Conservation (phyloP, 2,797 vertebrate species). For the Lophura swinhoii region DNA sequence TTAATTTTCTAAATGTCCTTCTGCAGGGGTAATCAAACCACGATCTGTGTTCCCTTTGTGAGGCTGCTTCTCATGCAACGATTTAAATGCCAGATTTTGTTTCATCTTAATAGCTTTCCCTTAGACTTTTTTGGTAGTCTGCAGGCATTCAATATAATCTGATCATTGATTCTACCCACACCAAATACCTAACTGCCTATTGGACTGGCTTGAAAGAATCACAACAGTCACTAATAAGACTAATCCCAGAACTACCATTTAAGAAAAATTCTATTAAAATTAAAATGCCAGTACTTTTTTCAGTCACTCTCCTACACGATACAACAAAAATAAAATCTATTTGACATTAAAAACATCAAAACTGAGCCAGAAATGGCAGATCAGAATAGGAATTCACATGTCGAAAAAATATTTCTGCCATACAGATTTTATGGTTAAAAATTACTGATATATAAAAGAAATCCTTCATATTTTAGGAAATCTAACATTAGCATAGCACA, state of each 20-base stretch:
- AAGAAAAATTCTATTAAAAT: background rate
- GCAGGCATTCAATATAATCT: slow-evolving; percentile 41
- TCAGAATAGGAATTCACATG: background rate
- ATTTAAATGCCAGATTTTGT: slow-evolving; percentile 64
- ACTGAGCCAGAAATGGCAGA: background rate
- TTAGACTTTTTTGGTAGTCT: slow-evolving; percentile 42
- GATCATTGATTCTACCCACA: slow-evolving; percentile 27
- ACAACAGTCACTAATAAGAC: background rate
- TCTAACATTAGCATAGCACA: background rate
- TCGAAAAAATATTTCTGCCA: background rate
- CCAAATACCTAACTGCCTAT: slow-evolving; percentile 38
- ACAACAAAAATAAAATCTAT: background rate
- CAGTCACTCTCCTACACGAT: rapidly evolving
- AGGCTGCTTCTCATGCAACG: slow-evolving; percentile 19
- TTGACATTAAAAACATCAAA: background rate
- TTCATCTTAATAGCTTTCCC: slow-evolving; percentile 50
- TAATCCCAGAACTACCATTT: background rate
- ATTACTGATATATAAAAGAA: background rate
- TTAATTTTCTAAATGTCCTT: slow-evolving; percentile 58
- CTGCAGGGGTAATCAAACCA: slow-evolving; percentile 1
- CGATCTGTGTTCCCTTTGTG: slow-evolving; percentile 11
- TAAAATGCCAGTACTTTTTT: slow-evolving; percentile 25
- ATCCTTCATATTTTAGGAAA: background rate
- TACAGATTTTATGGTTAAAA: background rate
- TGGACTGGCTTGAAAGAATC: slow-evolving; percentile 35